Base-by-base conservation (phyloP, 2,797 vertebrate species). In the Sebastes matsubarae region DNA sequence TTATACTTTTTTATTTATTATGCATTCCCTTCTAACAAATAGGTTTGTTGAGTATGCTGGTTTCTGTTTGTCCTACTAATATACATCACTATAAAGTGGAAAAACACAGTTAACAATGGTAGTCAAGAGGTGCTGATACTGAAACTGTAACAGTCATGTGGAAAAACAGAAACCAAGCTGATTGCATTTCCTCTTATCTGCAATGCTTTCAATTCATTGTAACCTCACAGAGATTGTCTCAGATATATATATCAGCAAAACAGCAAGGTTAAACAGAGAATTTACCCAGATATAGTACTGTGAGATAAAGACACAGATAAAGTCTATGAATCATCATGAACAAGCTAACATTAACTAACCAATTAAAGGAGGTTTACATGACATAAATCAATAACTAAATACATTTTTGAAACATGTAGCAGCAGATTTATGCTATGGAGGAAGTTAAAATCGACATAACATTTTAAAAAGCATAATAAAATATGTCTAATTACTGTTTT, bases 391-490 rank as follows among this genome's bases (percentile, higher is more conserved):
- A 42, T n/a, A 10, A 79, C 5, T 22, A 58, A 58, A 34, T 4
- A 12, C 5, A n/a, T 29, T 54, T 67, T 67, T 0, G 25, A 18
- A 9, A 5, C 1, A 9, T 1, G 16, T 2, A 34, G 4, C 5
- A 8, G 1, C 7, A 18, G 0, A 22, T n/a, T 30, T 13, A 18
- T 3, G 9, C 2, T 6, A 8, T 1, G 0, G 2, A 2, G 1
- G 7, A 10, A 0, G 8, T 34, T 55, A 2, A 46, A 50, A 57
- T 20, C 1, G 27, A 36, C 0, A 0, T 0, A 34, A 25, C 0
- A 2, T 5, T 36, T 52, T 29, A 9, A 29, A 12, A 25, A 60
- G 0, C 1, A 3, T 2, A 2, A 27, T 13, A 1, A 2, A 27
- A 55, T 8, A 18, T 1, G 6, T 6, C 1, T 16, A 27, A 12